Percentiles rank a stretch among this genome's conserved stretches.
phyloP scores from a whole-genome alignment of 23 tunicate species.

The Styela plicata region DNA sequence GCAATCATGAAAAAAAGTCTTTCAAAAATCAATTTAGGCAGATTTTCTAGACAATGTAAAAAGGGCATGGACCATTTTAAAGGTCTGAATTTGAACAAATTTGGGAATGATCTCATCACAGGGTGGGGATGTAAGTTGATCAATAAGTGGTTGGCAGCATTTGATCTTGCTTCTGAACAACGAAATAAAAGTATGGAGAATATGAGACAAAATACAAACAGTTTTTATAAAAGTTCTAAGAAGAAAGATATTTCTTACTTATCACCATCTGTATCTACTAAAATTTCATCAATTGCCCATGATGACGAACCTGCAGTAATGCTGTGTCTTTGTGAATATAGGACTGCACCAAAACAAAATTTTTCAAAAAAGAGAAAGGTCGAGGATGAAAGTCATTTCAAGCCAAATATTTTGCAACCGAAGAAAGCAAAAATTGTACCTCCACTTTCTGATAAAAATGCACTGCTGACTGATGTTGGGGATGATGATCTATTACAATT shows the following conservation, averaged over 20 bases:
- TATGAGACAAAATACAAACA: background rate
- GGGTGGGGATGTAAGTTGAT: constrained; percentile 6
- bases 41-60: background rate
- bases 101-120: background rate
- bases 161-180: background rate
- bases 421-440: background rate
- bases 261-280: background rate
- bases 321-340: background rate
- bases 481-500: background rate
- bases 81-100: background rate
- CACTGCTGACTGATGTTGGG: background rate
- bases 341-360: background rate
- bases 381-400: background rate
- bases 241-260: background rate
- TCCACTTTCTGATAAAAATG: background rate
- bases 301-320: background rate
- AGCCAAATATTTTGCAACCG: background rate
- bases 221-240: background rate
- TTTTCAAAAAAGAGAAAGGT: background rate
- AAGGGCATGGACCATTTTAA: background rate
- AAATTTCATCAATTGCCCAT: background rate
- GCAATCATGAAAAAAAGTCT: background rate
- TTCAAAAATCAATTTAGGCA: background rate
- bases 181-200: background rate
- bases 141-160: background rate